Conservation (phyloP, 2,888 invertebrate genomes). For the Ctenicera cuprea region DNA sequence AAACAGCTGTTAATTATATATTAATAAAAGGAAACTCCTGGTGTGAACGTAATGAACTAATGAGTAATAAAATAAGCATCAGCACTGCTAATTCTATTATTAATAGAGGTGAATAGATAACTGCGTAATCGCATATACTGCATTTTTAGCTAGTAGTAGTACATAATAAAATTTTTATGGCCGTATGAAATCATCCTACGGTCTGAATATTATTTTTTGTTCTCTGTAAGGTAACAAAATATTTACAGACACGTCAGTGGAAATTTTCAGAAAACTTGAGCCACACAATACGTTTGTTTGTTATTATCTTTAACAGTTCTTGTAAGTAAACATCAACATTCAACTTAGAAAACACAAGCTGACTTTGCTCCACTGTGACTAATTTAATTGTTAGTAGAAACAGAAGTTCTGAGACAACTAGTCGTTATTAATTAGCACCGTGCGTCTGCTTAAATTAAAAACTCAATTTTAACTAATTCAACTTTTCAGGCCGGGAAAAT, state of each 20-base stretch:
- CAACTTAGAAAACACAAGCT: not conserved
- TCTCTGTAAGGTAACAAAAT: slow-evolving; percentile 4
- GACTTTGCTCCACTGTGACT: not conserved
- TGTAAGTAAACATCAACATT: not conserved
- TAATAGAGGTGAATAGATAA: too few species aligned
- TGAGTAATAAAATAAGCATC: too few species aligned
- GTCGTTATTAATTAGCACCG: too few species aligned
- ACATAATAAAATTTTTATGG: not conserved
- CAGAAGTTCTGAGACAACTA: too few species aligned
- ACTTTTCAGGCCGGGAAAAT: not conserved
- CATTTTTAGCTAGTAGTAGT: too few species aligned
- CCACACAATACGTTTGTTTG: not conserved
- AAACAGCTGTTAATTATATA: too few species aligned
- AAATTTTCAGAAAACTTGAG: not conserved
- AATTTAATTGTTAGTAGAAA: not conserved
- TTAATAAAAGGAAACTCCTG: too few species aligned
- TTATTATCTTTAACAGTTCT: not conserved
- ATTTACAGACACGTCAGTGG: slow-evolving; percentile 2
- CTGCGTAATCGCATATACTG: too few species aligned
- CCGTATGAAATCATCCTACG: not conserved
- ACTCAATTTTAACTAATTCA: not conserved
- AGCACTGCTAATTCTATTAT: too few species aligned
- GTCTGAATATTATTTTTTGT: not conserved
- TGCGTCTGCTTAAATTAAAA: not conserved
- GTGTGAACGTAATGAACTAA: too few species aligned